Conservation (phyloP, 2,888 invertebrate species). For the Anthophora plumipes region DNA sequence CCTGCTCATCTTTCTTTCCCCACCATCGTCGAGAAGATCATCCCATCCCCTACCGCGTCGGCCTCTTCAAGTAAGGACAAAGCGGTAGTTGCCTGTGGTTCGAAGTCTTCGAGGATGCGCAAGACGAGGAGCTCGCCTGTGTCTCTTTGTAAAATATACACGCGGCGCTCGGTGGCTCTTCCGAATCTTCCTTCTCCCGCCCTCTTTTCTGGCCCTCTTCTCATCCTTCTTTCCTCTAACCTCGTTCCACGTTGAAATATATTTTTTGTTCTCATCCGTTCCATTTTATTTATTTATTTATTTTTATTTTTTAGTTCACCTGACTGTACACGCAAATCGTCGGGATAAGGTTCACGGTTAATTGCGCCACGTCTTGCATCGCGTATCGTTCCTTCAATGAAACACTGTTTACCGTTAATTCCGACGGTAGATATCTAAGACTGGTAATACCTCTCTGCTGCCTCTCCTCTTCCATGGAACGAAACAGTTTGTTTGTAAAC, state of each 20-base stretch:
- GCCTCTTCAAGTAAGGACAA: slow-evolving; percentile 74
- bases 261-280: too few species aligned
- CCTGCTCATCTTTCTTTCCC: slow-evolving; percentile 57
- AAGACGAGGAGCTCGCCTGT: slow-evolving; percentile 70
- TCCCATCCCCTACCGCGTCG: slow-evolving; percentile 70
- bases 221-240: too few species aligned
- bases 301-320: neutral
- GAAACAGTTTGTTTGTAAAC: slow-evolving; percentile 59
- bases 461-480: too few species aligned
- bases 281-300: neutral
- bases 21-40: slow-evolving; percentile 55
- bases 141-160: slow-evolving; percentile 63
- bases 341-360: neutral
- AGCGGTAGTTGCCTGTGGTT: slow-evolving; percentile 70
- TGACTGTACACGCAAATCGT: neutral
- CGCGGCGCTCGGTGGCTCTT: slow-evolving; percentile 26
- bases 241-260: too few species aligned
- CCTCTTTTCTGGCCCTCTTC: neutral
- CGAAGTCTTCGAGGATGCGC: slow-evolving; percentile 63
- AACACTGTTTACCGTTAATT: slow-evolving; percentile 34
- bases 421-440: slow-evolving; percentile 23
- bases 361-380: slow-evolving; percentile 1
- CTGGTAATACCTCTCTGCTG: slow-evolving; percentile 20
- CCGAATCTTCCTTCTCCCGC: slow-evolving; percentile 6
- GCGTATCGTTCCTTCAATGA: slow-evolving; percentile 5